Evolutionary conservation across 2,113 vertebrate genomes (phyloP).

Genomic region (Anhinga rufa): DNA sequence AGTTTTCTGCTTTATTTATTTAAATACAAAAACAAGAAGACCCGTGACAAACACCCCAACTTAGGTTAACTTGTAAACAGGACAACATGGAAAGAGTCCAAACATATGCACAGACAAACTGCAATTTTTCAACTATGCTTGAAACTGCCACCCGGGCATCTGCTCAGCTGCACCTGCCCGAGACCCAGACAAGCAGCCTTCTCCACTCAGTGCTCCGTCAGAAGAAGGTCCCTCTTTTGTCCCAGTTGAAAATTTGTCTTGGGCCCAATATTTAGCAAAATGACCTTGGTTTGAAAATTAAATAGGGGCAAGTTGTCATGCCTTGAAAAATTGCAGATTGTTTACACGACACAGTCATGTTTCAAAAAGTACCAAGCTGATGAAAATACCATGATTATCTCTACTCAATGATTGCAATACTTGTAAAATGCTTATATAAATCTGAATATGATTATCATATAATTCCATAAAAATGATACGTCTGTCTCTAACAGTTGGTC

Average conservation of each 20-base stretch:
- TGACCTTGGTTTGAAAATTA: background rate
- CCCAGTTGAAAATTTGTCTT: slow-evolving; percentile 34
- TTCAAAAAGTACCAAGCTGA: slow-evolving; percentile 86
- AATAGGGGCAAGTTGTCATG: slow-evolving; percentile 31
- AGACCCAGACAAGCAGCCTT: background rate
- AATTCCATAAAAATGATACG: slow-evolving; percentile 90
- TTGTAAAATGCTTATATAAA: slow-evolving; percentile 93
- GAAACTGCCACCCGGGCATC: slow-evolving; percentile 17
- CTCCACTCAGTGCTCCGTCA: background rate
- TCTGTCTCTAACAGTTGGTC: slow-evolving; percentile 87
- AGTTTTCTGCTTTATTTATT: slow-evolving; percentile 78
- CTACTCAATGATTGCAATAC: slow-evolving; percentile 86
- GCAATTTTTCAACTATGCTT: slow-evolving; percentile 78
- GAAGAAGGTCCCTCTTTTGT: background rate
- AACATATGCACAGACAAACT: slow-evolving; percentile 84
- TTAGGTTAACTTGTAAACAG: slow-evolving; percentile 92
- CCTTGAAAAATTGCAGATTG: slow-evolving; percentile 87
- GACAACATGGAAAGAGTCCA: slow-evolving; percentile 85
- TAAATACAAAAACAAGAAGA: slow-evolving; percentile 89
- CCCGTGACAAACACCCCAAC: slow-evolving; percentile 89
- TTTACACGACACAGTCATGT: slow-evolving; percentile 80
- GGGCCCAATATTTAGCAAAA: slow-evolving; percentile 33
- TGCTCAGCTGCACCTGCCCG: slow-evolving; percentile 47
- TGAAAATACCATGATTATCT: slow-evolving; percentile 86
- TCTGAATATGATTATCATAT: slow-evolving; percentile 85